Evolutionary conservation across 1,140 invertebrate genomes (phyloP), one percentile per base, ranked within the genome.

Genomic region (Nylanderia fulva): DNA sequence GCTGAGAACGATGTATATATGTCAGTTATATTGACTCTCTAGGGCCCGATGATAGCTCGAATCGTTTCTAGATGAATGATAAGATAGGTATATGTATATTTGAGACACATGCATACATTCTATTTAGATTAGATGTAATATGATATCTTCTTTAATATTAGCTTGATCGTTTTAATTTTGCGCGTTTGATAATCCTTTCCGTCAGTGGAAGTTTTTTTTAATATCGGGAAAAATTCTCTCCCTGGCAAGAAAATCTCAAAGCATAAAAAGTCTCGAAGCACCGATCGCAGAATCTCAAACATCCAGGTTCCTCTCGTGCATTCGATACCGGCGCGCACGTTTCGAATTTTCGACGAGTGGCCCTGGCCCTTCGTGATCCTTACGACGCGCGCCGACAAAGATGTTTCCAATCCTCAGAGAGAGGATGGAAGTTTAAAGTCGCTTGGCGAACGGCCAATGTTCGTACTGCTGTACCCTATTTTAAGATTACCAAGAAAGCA

Each of bases 341-440:
- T 36, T 74, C 61, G 60, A 42, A 68, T 76, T 88, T 69, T 82
- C 66, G 36, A 82, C 77, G 77, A 82, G 66, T 60, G 52, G 18
- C 24, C 33, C 39, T 15, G n/a, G 63, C 52, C 27, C 58, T 82
- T 36, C 77, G 66, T 80, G 61, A 79, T 85, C 56, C 83, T 66
- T 52, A 66, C 68, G 63, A 54, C 54, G 48, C 61, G 52, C 72
- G 27, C 24, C 60, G 58, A 56, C 42, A 76, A 80, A 75, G 83
- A 88, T 76, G 84, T 88, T 88, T 88, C 75, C 87, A 88, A 88
- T 88, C 74, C 76, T 88, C 79, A 68, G 42, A 80, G 45, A 39
- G 54, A 29, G 63, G 71, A 61, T 74, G 63, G 68, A 87, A 88
- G 58, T 88, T 82, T 88, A 88, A 88, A 82, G 83, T 88, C 86